These are phyloP conservation scores for Mesitornis unicolor DNA, from an alignment of 2,113 vertebrate species.

Conservation along the genomic window DNA sequence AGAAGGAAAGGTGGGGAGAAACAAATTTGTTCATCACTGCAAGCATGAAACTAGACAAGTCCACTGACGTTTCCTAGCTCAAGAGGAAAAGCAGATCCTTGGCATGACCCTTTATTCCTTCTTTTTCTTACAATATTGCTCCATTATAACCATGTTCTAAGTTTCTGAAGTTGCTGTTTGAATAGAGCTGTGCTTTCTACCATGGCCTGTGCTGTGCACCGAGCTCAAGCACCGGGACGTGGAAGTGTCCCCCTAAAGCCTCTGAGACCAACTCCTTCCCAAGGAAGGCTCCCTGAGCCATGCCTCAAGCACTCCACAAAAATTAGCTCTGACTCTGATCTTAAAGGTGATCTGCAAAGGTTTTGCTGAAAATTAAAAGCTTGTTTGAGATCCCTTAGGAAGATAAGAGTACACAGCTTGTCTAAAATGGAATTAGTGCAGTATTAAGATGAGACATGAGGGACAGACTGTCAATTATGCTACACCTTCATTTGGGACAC, in stretches of 20 bases:
- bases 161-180: background rate
- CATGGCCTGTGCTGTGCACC: background rate
- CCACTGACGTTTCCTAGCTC: background rate
- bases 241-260: background rate
- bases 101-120: background rate
- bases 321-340: background rate
- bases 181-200: background rate
- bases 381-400: conserved; percentile 29
- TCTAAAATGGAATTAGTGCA: conserved; percentile 20
- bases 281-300: background rate
- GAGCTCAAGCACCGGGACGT: fast-evolving
- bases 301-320: background rate
- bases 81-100: background rate
- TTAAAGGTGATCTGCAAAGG: background rate
- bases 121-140: background rate
- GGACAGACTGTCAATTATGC: background rate
- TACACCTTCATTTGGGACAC: background rate
- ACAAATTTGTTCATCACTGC: background rate
- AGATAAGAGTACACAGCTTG: background rate
- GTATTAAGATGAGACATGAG: background rate
- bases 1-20: background rate
- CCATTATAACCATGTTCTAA: background rate
- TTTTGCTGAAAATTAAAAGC: conserved; percentile 50
- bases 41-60: background rate
- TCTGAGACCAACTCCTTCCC: background rate